Evolutionary conservation across 2,888 invertebrate genomes (phyloP).

Genomic region (Orgyia antiqua): DNA sequence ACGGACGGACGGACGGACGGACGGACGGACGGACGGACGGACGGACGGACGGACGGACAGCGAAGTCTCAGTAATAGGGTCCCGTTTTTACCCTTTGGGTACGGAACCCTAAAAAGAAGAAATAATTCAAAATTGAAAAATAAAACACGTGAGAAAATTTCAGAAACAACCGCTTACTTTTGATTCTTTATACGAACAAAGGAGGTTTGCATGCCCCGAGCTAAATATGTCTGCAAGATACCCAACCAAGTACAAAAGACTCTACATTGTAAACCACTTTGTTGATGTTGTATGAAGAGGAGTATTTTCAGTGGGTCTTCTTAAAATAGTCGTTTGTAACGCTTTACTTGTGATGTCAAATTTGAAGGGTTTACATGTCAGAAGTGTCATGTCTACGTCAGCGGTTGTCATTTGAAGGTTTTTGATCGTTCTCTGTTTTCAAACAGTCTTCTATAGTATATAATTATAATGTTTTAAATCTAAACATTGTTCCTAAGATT

Average conservation of each 20-base stretch:
- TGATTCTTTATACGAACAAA: constrained; percentile 48
- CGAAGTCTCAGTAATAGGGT: too few species aligned
- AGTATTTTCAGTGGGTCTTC: constrained; percentile 27
- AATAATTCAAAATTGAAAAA: too few species aligned
- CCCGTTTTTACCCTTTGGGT: too few species aligned
- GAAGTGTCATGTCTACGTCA: constrained; percentile 49
- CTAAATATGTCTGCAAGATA: constrained; percentile 47
- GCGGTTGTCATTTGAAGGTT: constrained; percentile 44
- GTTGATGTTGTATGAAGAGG: constrained; percentile 18
- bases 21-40: too few species aligned
- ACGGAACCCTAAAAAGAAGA: too few species aligned
- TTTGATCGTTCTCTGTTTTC: constrained; percentile 47
- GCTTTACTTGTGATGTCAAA: constrained; percentile 52
- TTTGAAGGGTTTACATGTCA: constrained; percentile 51
- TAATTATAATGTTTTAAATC: too few species aligned
- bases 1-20: too few species aligned
- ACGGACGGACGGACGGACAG: too few species aligned
- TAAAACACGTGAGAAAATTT: too few species aligned
- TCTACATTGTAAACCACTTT: constrained; percentile 23
- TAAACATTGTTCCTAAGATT: too few species aligned
- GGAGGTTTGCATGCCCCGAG: constrained; percentile 52
- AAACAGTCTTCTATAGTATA: too few species aligned
- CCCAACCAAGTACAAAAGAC: constrained; percentile 38
- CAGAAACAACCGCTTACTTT: constrained; percentile 64
- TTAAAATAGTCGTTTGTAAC: constrained; percentile 49